Percentiles rank a stretch among this genome's conserved stretches.
Evolutionary conservation across 2,888 invertebrate genomes (phyloP).

Genomic region (Penaeus monodon): DNA sequence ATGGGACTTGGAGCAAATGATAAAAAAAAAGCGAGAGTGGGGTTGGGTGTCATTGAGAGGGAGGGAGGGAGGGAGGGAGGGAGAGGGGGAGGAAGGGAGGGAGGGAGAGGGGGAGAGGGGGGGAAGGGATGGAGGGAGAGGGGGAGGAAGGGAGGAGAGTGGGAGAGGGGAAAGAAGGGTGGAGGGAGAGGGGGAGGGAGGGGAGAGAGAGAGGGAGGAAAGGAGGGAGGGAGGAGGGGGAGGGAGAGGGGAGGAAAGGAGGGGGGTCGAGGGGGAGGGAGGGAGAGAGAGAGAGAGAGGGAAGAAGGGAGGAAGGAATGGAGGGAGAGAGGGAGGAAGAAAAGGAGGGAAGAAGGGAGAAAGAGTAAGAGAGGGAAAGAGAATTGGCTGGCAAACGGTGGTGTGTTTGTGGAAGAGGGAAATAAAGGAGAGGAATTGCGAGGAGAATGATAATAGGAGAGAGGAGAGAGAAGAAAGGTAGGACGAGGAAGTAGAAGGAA

Average conservation of each 20-base stretch:
- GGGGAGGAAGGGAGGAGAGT: background rate
- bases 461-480: background rate
- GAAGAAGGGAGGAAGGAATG: background rate
- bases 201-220: background rate
- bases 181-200: background rate
- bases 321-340: background rate
- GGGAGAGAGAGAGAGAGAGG: background rate
- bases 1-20: no score
- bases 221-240: constrained; percentile 2
- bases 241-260: background rate
- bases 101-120: background rate
- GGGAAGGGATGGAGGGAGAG: background rate
- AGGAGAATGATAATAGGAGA: no score
- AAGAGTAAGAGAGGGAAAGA: background rate
- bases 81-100: background rate
- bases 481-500: background rate
- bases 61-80: background rate
- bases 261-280: background rate
- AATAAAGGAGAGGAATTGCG: no score
- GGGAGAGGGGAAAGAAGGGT: background rate
- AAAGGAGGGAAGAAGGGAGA: background rate
- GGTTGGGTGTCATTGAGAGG: background rate
- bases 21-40: background rate
- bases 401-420: background rate
- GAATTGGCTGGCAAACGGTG: background rate